Base-by-base conservation (phyloP, 37 sponge, comb jelly and placozoan species). In the Sycon ciliatum region DNA sequence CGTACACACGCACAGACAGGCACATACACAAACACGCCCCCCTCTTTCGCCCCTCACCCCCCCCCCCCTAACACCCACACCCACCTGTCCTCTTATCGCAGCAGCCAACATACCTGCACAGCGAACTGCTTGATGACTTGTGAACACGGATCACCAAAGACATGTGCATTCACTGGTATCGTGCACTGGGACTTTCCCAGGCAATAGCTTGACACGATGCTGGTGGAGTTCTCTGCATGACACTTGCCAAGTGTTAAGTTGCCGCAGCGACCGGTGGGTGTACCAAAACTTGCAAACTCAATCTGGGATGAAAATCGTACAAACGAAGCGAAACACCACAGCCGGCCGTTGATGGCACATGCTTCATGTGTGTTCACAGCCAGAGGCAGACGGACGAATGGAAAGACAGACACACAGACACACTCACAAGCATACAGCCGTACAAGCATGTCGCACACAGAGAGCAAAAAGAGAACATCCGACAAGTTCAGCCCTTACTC, bases 241-340 rank as follows among this genome's bases (percentile, higher is more conserved):
- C 63, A 60, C 63, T 60, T 60, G 7, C 63, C 63, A 11, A 60
- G 7, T 30, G 63, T 60, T 22, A 60, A 60, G 32, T 60, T 60
- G 32, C 63, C 63, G 26, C 63, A 60, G 31, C 31, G 7, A 28
- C 63, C 63, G 7, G 27, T 22, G 22, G 63, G 63, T 22, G 63
- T 60, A 22, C 63, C 63, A 60, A 22, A 60, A 24, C 63, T 60
- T 11, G 63, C 63, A 28, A 60, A 60, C 9, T 60, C 22, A 60
- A 60, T 24, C 63, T 60, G 16, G 26, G 31, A 22, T 22, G 26
- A 9, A 9, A 22, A 60, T 9, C 11, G 16, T 46, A 20, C 53
- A 16, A 46, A 46, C 16, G 11, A 16, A 20, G 16, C 53, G 53
- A 20, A 46, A 11, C 11, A 16, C 53, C 16, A 46, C 16, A 46